These are phyloP conservation scores for Apostichopus japonicus DNA, from an alignment of 35 echinoderm and acorn worm species.

Conservation along the genomic window DNA sequence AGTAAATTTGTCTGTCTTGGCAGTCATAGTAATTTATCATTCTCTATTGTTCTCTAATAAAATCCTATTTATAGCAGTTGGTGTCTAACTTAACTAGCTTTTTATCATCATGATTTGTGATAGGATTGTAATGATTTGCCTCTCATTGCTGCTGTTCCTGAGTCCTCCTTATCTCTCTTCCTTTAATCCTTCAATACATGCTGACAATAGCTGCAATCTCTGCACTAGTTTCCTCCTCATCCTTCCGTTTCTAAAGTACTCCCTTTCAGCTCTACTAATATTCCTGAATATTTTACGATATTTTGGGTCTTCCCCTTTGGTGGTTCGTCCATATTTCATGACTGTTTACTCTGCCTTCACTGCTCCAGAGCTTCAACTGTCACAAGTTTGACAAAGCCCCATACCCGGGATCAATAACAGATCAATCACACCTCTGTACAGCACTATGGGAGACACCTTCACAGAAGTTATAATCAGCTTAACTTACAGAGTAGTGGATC, in stretches of 20 bases:
- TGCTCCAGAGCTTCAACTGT: slow-evolving; percentile 33
- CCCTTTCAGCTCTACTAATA: slow-evolving; percentile 43
- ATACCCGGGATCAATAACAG: slow-evolving; percentile 39
- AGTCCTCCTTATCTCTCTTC: too few species aligned
- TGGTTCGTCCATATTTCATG: slow-evolving; percentile 51
- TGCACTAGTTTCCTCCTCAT: slow-evolving; percentile 24
- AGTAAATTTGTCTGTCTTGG: too few species aligned
- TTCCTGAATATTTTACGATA: slow-evolving; percentile 59
- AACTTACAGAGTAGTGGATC: slow-evolving; percentile 11
- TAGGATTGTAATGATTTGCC: not conserved
- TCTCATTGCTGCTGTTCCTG: not conserved
- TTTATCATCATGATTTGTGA: not conserved
- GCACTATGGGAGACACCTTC: slow-evolving; percentile 21
- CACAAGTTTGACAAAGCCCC: slow-evolving; percentile 6
- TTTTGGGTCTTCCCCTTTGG: slow-evolving; percentile 22
- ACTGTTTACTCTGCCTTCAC: slow-evolving; percentile 52
- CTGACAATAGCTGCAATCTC: slow-evolving; percentile 38
- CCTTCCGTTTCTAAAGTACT: slow-evolving; percentile 32
- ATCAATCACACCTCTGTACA: slow-evolving; percentile 52
- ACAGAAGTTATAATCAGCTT: slow-evolving; percentile 48
- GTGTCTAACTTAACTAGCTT: not conserved
- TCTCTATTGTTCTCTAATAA: too few species aligned
- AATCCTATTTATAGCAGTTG: too few species aligned
- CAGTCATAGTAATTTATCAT: too few species aligned
- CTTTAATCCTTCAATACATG: not conserved